Evolutionary conservation across 1,140 invertebrate species (phyloP).

Genomic region (Nasonia vitripennis): DNA sequence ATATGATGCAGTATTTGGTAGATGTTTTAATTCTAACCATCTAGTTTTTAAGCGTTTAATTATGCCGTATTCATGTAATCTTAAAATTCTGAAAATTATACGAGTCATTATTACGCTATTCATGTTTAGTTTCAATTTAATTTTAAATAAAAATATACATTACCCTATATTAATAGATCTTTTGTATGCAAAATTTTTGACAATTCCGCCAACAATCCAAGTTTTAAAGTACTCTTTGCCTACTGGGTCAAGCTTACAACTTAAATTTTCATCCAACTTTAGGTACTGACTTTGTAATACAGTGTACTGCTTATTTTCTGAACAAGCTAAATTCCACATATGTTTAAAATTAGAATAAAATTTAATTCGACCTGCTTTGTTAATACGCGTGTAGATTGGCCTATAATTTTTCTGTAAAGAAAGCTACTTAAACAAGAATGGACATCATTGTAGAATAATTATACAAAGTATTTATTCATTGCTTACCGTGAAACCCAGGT

Average conservation of each 20-base stretch:
- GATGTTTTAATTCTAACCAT: background rate
- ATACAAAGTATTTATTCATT: background rate
- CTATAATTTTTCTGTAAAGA: constrained; percentile 8
- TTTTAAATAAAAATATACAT: background rate
- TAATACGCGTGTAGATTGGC: background rate
- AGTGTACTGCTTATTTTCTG: background rate
- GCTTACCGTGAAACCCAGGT: background rate
- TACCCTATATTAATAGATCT: constrained; percentile 17
- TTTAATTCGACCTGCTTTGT: background rate
- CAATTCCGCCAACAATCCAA: constrained; percentile 19
- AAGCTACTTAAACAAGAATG: background rate
- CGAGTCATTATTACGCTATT: no score
- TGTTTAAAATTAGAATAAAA: background rate
- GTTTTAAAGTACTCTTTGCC: constrained; percentile 7
- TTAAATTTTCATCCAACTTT: background rate
- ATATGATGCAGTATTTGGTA: background rate
- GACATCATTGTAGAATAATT: background rate
- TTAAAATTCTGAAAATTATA: constrained; percentile 28
- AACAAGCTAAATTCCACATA: constrained; percentile 16
- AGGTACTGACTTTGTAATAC: constrained; percentile 2
- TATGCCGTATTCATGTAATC: constrained; percentile 14
- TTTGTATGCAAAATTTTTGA: constrained; percentile 1
- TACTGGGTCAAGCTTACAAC: background rate
- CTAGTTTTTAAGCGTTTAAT: background rate
- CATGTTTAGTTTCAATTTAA: no score